phyloP scores from a whole-genome alignment of 2,797 vertebrate species.

The Chaunax sp. region DNA sequence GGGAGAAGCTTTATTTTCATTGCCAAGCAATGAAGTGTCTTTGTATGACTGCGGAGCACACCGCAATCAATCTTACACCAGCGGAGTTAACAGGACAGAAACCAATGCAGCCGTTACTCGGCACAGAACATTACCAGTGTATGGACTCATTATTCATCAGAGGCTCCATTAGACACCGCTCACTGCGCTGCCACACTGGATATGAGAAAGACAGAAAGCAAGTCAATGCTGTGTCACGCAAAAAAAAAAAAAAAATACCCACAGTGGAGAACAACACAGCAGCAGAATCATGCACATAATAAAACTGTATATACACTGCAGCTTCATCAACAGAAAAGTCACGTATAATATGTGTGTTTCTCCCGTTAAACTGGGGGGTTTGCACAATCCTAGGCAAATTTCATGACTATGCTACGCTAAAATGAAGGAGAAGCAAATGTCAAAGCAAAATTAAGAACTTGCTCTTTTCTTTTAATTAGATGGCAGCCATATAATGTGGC shows the following conservation, averaged over 20 bases:
- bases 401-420: not conserved
- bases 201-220: slow-evolving; percentile 65
- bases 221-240: slow-evolving; percentile 67
- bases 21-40: slow-evolving; percentile 83
- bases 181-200: slow-evolving; percentile 70
- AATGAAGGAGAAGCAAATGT: slow-evolving; percentile 15
- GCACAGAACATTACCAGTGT: slow-evolving; percentile 86
- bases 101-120: slow-evolving; percentile 83
- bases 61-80: slow-evolving; percentile 81
- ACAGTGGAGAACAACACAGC: slow-evolving; percentile 44
- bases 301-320: slow-evolving; percentile 10
- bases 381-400: slow-evolving; percentile 12
- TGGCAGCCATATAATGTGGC: slow-evolving; percentile 59
- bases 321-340: slow-evolving; percentile 16
- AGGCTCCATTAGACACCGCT: slow-evolving; percentile 83
- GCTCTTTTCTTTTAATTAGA: slow-evolving; percentile 63
- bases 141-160: slow-evolving; percentile 86
- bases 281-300: slow-evolving; percentile 20
- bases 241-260: slow-evolving; percentile 2
- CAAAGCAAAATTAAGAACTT: slow-evolving; percentile 26
- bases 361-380: slow-evolving; percentile 16
- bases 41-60: slow-evolving; percentile 76
- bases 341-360: slow-evolving; percentile 21
- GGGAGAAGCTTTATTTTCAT: slow-evolving; percentile 81
- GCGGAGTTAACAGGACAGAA: slow-evolving; percentile 85